Evolutionary conservation across 2,113 vertebrate species (phyloP).

Genomic region (Illadopsis cleaveri): DNA sequence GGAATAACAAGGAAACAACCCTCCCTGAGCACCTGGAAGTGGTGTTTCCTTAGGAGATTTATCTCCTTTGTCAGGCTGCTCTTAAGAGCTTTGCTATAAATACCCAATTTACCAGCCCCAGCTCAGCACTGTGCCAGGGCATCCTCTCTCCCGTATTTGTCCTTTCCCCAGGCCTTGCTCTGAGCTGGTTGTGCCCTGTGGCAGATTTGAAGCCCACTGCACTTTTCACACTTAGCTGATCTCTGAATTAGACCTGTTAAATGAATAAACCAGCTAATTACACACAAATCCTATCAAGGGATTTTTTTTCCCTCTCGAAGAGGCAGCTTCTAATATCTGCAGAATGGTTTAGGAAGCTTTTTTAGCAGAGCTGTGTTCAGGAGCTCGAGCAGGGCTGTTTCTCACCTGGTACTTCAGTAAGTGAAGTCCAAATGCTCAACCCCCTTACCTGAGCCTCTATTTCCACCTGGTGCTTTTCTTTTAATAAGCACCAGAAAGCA

Average conservation of each 20-base stretch:
- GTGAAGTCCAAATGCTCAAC: not conserved
- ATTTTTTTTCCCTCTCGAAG: constrained; percentile 27
- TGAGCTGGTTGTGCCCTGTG: not conserved
- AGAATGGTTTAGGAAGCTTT: not conserved
- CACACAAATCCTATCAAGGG: constrained; percentile 52
- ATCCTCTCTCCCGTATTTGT: not conserved
- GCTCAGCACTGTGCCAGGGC: not conserved
- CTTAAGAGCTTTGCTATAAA: constrained; percentile 22
- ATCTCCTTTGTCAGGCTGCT: not conserved
- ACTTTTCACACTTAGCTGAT: constrained; percentile 54
- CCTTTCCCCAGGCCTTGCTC: not conserved
- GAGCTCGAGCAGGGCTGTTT: not conserved
- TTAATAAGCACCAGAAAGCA: not conserved
- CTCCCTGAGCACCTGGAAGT: not conserved
- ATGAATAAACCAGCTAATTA: constrained; percentile 63
- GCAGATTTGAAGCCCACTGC: constrained; percentile 8
- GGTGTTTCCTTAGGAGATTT: not conserved
- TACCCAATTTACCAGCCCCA: not conserved
- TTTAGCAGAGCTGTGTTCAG: not conserved
- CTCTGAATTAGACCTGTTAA: constrained; percentile 54
- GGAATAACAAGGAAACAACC: too few species aligned
- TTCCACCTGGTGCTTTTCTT: not conserved
- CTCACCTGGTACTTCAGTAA: not conserved
- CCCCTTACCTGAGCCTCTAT: not conserved
- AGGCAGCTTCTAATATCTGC: not conserved